Evolutionary conservation across 2,888 invertebrate species (phyloP).

Genomic region (Acanthoscelides obtectus): DNA sequence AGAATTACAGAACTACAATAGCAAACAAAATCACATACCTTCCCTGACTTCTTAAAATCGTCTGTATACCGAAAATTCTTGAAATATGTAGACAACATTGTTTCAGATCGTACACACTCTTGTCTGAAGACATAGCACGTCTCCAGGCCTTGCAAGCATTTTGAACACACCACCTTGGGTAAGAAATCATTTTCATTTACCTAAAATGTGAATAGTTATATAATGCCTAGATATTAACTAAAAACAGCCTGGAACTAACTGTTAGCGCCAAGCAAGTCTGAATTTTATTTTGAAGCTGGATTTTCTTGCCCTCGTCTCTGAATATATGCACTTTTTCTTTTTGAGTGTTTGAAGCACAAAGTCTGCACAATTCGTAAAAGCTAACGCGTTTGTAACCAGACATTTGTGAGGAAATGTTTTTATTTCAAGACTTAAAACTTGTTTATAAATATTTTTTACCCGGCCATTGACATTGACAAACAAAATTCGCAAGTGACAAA

Average conservation of each 20-base stretch:
- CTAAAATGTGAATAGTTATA: conserved; percentile 41
- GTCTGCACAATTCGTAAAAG: conserved; percentile 66
- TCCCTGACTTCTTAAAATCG: conserved; percentile 59
- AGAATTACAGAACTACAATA: no score
- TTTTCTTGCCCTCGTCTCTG: conserved; percentile 60
- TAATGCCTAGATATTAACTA: conserved; percentile 4
- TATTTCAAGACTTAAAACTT: conserved; percentile 3
- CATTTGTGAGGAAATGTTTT: conserved; percentile 45
- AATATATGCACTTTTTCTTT: conserved; percentile 64
- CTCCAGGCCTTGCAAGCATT: conserved; percentile 60
- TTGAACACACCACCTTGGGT: conserved; percentile 64
- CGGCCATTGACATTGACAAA: not conserved
- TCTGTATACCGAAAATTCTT: conserved; percentile 57
- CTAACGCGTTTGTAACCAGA: conserved; percentile 65
- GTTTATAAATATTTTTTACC: not conserved
- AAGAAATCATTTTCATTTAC: conserved; percentile 63
- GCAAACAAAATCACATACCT: conserved; percentile 46
- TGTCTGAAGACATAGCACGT: conserved; percentile 59
- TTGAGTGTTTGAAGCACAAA: conserved; percentile 64
- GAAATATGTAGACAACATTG: conserved; percentile 63
- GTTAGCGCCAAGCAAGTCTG: conserved; percentile 59
- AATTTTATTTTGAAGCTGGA: conserved; percentile 62
- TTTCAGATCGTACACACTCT: conserved; percentile 60
- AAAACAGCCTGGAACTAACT: conserved; percentile 43
- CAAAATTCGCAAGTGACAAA: not conserved